These are phyloP conservation scores for Macroramphosus scolopax DNA, from an alignment of 2,797 vertebrate genomes.

Conservation along the genomic window DNA sequence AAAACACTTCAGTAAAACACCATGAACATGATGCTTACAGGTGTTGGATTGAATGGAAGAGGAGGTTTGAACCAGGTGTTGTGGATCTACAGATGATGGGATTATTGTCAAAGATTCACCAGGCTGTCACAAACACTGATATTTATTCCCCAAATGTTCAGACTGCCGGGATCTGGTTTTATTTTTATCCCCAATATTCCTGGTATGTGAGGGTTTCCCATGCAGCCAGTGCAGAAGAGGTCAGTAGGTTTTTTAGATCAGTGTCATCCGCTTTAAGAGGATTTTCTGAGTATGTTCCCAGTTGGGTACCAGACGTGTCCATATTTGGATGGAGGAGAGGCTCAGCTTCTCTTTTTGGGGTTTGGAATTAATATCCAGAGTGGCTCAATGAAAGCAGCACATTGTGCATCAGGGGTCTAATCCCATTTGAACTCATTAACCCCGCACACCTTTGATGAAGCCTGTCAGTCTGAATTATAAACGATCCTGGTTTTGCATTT, in stretches of 20 bases:
- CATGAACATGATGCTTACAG: too few species aligned
- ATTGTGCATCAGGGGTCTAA: neutral
- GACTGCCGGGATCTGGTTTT: neutral
- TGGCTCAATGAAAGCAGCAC: conserved; percentile 1
- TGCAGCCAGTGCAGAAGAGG: conserved; percentile 19
- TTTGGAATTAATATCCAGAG: conserved; percentile 18
- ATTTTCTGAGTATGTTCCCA: conserved; percentile 36
- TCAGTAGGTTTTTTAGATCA: conserved; percentile 40
- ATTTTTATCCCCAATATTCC: neutral
- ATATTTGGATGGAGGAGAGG: conserved; percentile 32
- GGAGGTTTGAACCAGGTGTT: too few species aligned
- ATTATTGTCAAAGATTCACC: too few species aligned
- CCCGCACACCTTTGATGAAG: conserved; percentile 33
- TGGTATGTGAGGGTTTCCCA: conserved; percentile 20
- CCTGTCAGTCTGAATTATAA: conserved; percentile 39
- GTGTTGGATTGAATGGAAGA: too few species aligned
- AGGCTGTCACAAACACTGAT: neutral
- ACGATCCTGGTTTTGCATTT: conserved; percentile 36
- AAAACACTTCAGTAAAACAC: too few species aligned
- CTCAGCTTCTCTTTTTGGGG: conserved; percentile 5
- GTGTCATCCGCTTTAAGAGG: conserved; percentile 46
- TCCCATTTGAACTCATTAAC: conserved; percentile 35
- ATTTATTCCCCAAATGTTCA: neutral
- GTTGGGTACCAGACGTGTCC: conserved; percentile 22
- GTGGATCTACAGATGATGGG: neutral